phyloP scores from a whole-genome alignment of 1,140 invertebrate species.

The Drosophila ercepeae region DNA sequence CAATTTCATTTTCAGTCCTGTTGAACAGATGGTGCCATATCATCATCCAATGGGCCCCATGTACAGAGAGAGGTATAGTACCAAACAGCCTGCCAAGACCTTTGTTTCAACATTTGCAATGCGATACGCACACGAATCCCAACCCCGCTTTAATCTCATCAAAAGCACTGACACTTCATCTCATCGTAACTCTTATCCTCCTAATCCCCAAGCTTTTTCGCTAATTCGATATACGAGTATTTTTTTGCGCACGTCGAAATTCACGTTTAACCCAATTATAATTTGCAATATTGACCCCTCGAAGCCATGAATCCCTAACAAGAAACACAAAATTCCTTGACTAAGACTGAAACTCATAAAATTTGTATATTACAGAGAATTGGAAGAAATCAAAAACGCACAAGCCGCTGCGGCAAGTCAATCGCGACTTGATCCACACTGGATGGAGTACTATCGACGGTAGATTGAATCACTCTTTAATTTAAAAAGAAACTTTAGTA shows the following conservation, averaged over 20 bases:
- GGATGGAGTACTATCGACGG: slow-evolving; percentile 94
- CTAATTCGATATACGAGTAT: slow-evolving; percentile 20
- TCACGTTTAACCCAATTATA: slow-evolving; percentile 40
- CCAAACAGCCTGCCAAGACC: slow-evolving; percentile 52
- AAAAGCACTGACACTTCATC: not conserved
- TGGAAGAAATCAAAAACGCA: slow-evolving; percentile 92
- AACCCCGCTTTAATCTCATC: too few species aligned
- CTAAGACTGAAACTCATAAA: not conserved
- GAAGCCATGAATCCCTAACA: slow-evolving; percentile 22
- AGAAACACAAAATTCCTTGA: not conserved
- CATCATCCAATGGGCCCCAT: slow-evolving; percentile 84
- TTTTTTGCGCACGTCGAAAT: slow-evolving; percentile 44
- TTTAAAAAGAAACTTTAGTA: not conserved
- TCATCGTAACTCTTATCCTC: not conserved
- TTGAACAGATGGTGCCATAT: slow-evolving; percentile 84
- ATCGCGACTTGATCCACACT: slow-evolving; percentile 93
- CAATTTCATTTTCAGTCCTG: slow-evolving; percentile 84
- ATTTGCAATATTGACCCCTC: slow-evolving; percentile 42
- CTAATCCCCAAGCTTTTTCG: slow-evolving; percentile 15
- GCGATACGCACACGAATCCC: too few species aligned
- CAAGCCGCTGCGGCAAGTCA: slow-evolving; percentile 85
- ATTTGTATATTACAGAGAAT: slow-evolving; percentile 85
- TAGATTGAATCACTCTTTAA: slow-evolving; percentile 73
- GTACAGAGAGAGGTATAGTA: slow-evolving; percentile 84
- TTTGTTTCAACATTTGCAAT: slow-evolving; percentile 57